A percentile compares a stretch with the other conserved stretches of the same genome.
Conservation (phyloP, 2,888 invertebrate genomes). For the Orchesellides sinensis region DNA sequence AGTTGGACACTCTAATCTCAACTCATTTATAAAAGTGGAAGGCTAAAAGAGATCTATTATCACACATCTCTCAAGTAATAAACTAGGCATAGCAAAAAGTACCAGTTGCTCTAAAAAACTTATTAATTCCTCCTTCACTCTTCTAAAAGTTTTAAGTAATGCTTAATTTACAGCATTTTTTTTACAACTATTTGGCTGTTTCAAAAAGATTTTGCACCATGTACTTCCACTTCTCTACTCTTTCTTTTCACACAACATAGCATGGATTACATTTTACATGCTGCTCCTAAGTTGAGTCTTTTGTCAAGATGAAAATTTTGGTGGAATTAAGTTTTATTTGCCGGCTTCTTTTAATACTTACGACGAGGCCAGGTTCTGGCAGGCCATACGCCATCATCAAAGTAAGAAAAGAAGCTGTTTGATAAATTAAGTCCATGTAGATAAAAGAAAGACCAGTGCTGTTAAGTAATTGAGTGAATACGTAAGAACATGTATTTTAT, state of each 20-base stretch:
- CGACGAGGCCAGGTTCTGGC: no score
- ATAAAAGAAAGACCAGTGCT: background rate
- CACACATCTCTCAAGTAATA: background rate
- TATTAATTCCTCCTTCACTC: slow-evolving; percentile 2
- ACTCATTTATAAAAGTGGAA: slow-evolving; percentile 15
- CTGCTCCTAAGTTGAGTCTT: background rate
- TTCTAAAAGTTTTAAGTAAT: slow-evolving; percentile 20
- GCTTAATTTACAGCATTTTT: slow-evolving; percentile 39
- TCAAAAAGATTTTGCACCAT: background rate
- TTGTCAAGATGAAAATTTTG: background rate
- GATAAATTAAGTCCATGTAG: background rate
- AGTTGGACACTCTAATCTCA: slow-evolving; percentile 10
- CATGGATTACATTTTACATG: no score
- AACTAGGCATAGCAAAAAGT: background rate
- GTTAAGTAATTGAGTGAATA: background rate
- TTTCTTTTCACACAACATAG: no score
- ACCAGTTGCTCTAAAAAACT: background rate
- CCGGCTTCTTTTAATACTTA: background rate
- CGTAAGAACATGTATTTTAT: background rate
- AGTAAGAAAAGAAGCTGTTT: background rate
- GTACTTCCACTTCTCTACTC: no score
- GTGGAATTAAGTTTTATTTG: background rate
- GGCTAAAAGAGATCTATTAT: background rate
- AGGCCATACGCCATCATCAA: background rate
- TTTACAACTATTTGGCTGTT: slow-evolving; percentile 16